Evolutionary conservation across 2,113 vertebrate species (phyloP).

Genomic region (Menura novaehollandiae): DNA sequence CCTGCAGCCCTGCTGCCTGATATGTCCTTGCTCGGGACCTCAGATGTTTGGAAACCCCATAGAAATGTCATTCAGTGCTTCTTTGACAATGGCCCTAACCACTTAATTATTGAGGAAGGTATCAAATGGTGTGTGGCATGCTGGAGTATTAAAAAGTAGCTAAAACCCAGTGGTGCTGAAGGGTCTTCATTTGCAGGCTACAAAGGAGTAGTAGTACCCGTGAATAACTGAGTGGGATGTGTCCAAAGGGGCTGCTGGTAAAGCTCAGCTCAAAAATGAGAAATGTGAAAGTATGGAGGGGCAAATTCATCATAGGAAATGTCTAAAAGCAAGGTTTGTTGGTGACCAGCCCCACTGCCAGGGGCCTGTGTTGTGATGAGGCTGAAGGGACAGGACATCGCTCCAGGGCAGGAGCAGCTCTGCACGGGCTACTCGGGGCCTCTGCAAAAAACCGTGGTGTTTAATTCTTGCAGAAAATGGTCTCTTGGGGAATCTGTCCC

Average conservation of each 20-base stretch:
- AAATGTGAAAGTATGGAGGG: background rate
- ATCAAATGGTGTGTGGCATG: conserved; percentile 20
- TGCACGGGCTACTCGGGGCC: accelerated
- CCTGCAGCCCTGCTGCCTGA: background rate
- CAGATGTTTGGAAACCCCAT: background rate
- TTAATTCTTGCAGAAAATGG: background rate
- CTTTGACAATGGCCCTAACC: conserved; percentile 19
- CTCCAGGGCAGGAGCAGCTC: background rate
- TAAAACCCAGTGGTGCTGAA: conserved; percentile 40
- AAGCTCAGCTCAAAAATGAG: conserved; percentile 6
- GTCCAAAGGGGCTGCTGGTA: conserved; percentile 9
- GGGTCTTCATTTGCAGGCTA: conserved; percentile 41
- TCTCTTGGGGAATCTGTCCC: background rate
- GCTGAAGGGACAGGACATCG: accelerated
- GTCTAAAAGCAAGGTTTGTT: background rate
- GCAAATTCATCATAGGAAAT: background rate
- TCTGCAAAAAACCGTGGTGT: accelerated
- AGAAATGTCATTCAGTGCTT: conserved; percentile 29
- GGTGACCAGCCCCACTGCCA: accelerated
- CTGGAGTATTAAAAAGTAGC: background rate
- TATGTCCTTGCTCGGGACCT: conserved; percentile 12
- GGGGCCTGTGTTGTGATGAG: accelerated
- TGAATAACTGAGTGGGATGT: conserved; percentile 34
- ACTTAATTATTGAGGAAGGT: conserved; percentile 63
- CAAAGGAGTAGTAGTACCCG: conserved; percentile 11